Percentiles rank a stretch among this genome's conserved stretches.
These are phyloP conservation scores for Lepus oiostolus DNA, from an alignment of 2,797 vertebrate genomes.

Conservation along the genomic window DNA sequence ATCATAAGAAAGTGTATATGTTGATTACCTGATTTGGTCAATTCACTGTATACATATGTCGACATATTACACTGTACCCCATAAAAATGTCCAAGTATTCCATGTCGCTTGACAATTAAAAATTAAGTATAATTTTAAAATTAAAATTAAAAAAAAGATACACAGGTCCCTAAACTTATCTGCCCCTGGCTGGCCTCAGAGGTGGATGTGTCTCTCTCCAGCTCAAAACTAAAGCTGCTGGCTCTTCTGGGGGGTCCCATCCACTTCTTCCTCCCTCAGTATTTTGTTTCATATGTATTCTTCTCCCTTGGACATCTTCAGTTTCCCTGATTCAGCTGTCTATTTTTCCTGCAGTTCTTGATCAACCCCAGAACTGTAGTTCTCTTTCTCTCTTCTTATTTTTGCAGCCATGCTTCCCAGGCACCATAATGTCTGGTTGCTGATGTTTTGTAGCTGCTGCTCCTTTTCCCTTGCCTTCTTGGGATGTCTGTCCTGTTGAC, in stretches of 20 bases:
- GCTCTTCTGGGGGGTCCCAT: neutral
- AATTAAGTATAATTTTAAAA: too few species aligned
- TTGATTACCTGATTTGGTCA: too few species aligned
- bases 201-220: neutral
- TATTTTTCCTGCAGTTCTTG: neutral
- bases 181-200: neutral
- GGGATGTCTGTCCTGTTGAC: too few species aligned
- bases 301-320: neutral
- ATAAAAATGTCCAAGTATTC: too few species aligned
- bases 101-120: too few species aligned
- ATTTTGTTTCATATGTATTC: neutral
- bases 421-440: neutral
- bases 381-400: neutral
- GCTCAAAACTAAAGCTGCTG: neutral
- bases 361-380: rapidly evolving
- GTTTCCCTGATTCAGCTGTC: neutral
- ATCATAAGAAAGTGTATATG: too few species aligned
- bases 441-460: too few species aligned
- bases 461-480: too few species aligned
- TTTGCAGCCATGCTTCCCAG: neutral
- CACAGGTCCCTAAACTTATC: neutral
- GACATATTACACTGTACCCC: too few species aligned
- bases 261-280: rapidly evolving
- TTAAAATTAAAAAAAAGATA: too few species aligned
- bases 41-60: too few species aligned